Base-by-base conservation (phyloP, 2,113 vertebrate genomes). In the Chelonoidis abingdonii region DNA sequence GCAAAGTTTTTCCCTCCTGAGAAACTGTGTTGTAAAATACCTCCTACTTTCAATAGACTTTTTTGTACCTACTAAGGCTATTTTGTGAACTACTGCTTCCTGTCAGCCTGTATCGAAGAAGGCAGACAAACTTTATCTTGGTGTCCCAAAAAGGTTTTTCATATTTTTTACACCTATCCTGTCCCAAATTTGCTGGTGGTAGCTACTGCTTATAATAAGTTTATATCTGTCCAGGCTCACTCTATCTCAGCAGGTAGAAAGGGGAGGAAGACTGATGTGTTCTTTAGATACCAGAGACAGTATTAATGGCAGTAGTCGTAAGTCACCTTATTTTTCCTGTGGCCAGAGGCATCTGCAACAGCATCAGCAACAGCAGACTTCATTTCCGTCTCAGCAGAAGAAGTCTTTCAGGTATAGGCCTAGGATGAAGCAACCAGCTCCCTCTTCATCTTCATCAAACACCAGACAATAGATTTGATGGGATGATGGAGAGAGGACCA, bases 1-100 rank as follows among this genome's bases (percentile, higher is more conserved):
- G 54, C 65, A 86, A 80, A 81, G 31, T 83, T 97, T 97, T 59
- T 31, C 35, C 47, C 50, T 81, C 87, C 89, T 69, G 78, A 54
- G 76, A 35, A 80, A 31, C 76, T 59, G 53, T 47, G 44, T 22
- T 19, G 24, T 80, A 80, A 80, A 93, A 69, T 31, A 44, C 35
- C 13, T 35, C 14, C 62, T 31, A 62, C 27, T 31, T 62, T 62
- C 6, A 27, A 31, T 31, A 31, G 29, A 62, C 62, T 19, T 65
- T 35, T 65, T 35, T n/a, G 62, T 16, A 65, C 62, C 31, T 4
- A 4, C 62, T 65, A 65, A 62, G 7, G 62, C 62, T 65, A 65
- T 35, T 65, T 65, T 35, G 62, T 17, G 31, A 35, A 29, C 62
- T 65, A 35, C 16, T 65, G 31, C 31, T 35, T 65, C 16, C 62